Evolutionary conservation across 1,140 invertebrate genomes (phyloP).

Genomic region (Caenorhabditis latens): DNA sequence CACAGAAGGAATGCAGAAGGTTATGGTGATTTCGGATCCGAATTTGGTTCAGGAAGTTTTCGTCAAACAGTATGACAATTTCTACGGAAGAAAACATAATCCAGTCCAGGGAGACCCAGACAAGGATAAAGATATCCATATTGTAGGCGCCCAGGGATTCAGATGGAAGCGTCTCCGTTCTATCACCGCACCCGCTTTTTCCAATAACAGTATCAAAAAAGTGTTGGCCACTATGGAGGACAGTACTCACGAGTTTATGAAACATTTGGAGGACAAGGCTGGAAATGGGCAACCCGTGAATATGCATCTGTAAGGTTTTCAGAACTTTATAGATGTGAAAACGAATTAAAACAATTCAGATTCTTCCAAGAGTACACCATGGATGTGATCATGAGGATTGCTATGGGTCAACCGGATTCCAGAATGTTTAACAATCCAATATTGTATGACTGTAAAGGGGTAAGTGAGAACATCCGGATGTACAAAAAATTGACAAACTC

Average conservation of each 20-base stretch:
- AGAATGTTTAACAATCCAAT: constrained; percentile 58
- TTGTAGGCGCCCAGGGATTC: constrained; percentile 17
- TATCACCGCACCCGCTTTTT: background rate
- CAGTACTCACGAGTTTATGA: constrained; percentile 2
- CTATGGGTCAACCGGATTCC: constrained; percentile 58
- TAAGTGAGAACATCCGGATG: background rate
- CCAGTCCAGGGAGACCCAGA: constrained; percentile 61
- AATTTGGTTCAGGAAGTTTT: constrained; percentile 79
- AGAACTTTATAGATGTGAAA: background rate
- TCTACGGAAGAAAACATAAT: constrained; percentile 77
- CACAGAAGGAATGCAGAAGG: constrained; percentile 70
- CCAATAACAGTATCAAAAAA: constrained; percentile 12
- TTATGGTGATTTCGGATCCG: constrained; percentile 78
- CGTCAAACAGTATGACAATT: constrained; percentile 79
- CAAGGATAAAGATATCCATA: constrained; percentile 46
- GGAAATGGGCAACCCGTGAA: background rate
- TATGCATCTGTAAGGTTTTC: constrained; percentile 31
- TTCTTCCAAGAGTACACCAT: constrained; percentile 63
- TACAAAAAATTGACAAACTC: background rate
- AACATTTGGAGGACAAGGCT: background rate
- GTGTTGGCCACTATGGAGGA: background rate
- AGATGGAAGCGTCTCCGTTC: background rate
- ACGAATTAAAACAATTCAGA: background rate
- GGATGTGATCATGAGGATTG: constrained; percentile 60
- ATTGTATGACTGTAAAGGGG: background rate